A percentile compares a stretch with the other conserved stretches of the same genome.
Evolutionary conservation across 2,888 invertebrate species (phyloP).

Genomic region (Amphimallon solstitiale): DNA sequence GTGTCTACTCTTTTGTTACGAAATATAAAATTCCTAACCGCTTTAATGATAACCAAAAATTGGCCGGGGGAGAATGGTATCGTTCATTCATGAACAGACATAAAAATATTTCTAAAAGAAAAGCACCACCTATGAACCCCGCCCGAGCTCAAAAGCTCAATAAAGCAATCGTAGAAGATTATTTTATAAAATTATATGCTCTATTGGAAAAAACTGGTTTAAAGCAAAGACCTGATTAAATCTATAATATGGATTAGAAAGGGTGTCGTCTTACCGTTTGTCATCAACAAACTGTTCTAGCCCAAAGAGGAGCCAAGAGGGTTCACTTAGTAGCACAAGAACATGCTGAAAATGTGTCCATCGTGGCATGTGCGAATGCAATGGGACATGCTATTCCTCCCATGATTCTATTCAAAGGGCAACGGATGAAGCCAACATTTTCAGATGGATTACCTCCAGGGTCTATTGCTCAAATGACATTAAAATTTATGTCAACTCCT

Average conservation of each 20-base stretch:
- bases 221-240: conserved; percentile 39
- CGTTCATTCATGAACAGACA: conserved; percentile 4
- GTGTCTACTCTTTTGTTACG: too few relatives aligned
- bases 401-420: not conserved
- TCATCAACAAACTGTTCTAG: conserved; percentile 29
- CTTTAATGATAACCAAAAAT: too few relatives aligned
- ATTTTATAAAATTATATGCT: conserved; percentile 31
- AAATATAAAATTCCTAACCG: too few relatives aligned
- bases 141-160: conserved; percentile 48
- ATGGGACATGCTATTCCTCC: not conserved
- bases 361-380: conserved; percentile 50
- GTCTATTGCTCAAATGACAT: too few relatives aligned
- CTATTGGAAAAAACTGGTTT: conserved; percentile 32
- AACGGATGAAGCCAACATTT: conserved; percentile 34
- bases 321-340: too few relatives aligned
- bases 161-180: conserved; percentile 44
- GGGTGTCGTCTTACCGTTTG: conserved; percentile 47
- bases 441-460: not conserved
- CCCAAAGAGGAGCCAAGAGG: conserved; percentile 36
- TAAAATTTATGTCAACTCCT: conserved; percentile 42
- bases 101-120: too few relatives aligned
- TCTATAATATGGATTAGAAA: too few relatives aligned
- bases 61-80: too few relatives aligned
- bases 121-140: conserved; percentile 48
- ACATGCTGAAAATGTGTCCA: conserved; percentile 52